Percentiles rank a stretch among this genome's conserved stretches.
phyloP scores from a whole-genome alignment of 2,797 vertebrate species.

The Bradypodion ventrale region DNA sequence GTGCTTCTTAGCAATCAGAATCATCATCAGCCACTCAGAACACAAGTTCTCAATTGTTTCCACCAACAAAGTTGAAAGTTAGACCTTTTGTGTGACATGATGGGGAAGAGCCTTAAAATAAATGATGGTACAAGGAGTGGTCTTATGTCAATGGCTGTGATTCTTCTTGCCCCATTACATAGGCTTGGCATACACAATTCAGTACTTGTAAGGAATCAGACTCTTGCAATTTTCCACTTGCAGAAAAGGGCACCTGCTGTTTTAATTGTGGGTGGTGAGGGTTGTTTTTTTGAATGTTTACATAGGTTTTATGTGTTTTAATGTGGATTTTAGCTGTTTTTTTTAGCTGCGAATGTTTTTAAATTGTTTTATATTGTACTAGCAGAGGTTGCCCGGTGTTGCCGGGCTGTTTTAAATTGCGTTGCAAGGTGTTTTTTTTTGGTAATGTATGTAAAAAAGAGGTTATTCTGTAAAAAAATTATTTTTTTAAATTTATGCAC shows the following conservation, averaged over 20 bases:
- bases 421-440: too few relatives aligned
- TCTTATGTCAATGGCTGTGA: conserved; percentile 34
- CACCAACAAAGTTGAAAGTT: background rate
- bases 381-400: too few relatives aligned
- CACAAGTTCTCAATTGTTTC: background rate
- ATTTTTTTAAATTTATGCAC: too few relatives aligned
- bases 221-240: conserved; percentile 67
- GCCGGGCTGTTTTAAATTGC: too few relatives aligned
- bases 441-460: too few relatives aligned
- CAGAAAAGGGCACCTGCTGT: conserved; percentile 71
- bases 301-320: too few relatives aligned
- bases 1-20: background rate
- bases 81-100: conserved; percentile 1
- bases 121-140: background rate
- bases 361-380: too few relatives aligned
- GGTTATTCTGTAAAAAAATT: too few relatives aligned
- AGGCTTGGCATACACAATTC: conserved; percentile 22
- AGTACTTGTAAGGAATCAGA: conserved; percentile 53
- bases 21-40: background rate
- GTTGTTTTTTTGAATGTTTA: too few relatives aligned
- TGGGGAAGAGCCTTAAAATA: background rate
- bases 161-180: conserved; percentile 40
- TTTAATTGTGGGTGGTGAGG: too few relatives aligned
- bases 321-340: too few relatives aligned
- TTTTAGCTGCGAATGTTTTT: too few relatives aligned